Conservation (phyloP, 2,888 invertebrate genomes). For the Lasioglossum calceatum region DNA sequence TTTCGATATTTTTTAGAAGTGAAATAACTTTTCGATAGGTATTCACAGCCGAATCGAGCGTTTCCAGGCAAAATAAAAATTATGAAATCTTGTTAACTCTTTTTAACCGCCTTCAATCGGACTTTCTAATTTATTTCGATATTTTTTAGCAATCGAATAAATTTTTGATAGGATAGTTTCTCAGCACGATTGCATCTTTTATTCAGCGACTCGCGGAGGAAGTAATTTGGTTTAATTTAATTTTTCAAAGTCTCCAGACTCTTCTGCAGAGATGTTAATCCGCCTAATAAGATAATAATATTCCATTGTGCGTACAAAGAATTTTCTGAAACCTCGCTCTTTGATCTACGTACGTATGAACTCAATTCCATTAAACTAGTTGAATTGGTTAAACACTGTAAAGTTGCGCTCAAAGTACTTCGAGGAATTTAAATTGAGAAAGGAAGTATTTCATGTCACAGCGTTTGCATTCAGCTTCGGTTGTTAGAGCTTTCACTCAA, state of each 20-base stretch:
- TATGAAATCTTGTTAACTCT: too few relatives aligned
- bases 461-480: constrained; percentile 40
- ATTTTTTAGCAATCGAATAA: neutral
- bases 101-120: too few relatives aligned
- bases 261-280: neutral
- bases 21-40: neutral
- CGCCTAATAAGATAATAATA: neutral
- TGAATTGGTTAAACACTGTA: constrained; percentile 17
- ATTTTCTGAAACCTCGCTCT: constrained; percentile 14
- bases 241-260: neutral
- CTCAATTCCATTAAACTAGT: constrained; percentile 22
- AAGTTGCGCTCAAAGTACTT: constrained; percentile 11
- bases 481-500: constrained; percentile 59
- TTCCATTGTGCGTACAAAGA: neutral
- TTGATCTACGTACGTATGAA: neutral
- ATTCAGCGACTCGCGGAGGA: neutral
- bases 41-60: too few relatives aligned
- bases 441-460: constrained; percentile 45
- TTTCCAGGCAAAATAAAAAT: too few relatives aligned
- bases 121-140: neutral
- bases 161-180: too few relatives aligned
- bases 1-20: neutral
- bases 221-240: neutral
- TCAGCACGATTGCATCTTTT: too few relatives aligned
- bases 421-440: constrained; percentile 21